Evolutionary conservation across 2,113 vertebrate species (phyloP), one percentile per base, ranked within the genome.

Genomic region (Gobiocypris rarus): DNA sequence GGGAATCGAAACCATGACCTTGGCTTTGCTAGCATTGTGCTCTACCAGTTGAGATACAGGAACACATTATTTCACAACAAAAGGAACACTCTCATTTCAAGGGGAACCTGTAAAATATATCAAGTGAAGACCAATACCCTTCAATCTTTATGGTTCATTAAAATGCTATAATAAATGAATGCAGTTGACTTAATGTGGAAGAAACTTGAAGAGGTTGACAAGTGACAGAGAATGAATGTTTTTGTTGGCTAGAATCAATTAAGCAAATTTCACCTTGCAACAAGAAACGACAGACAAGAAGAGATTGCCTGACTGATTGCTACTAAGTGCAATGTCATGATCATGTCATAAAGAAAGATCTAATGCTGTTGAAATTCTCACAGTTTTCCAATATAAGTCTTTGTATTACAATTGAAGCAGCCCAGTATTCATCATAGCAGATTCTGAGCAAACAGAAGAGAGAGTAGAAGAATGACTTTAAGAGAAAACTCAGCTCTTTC

Each of bases 141-240:
- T 43, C 22, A 43, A n/a, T 24, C 50, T 59, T 59, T 43, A 43
- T 59, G 34, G 54, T 41, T 77, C 9, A 31, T 41, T 76, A 31
- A 31, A 38, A 70, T 54, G 58, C 73, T 69, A 65, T 41, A 75
- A 82, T 65, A 61, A 69, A 69, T 41, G 5, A 85, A 67, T 59
- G 48, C 28, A 59, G 52, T 73, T 31, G 50, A 73, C 48, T n/a
- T n/a, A n/a, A 73, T n/a, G 69, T 81, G 45, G 41, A 61, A 85
- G 63, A 41, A 74, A n/a, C 17, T 34, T 82, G 78, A 9, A 41
- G 31, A 52, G 70, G n/a, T n/a, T n/a, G n/a, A 43, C 52, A n/a
- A 50, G 14, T n/a, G 28, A 48, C 56, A 63, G 8, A 43, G 59
- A 50, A 45, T 52, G 10, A 43, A 82, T 54, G 31, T 24, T 61